A percentile compares a stretch with the other conserved stretches of the same genome.
Evolutionary conservation across 2,113 vertebrate species (phyloP).

Genomic region (Himantopus leucocephalus): DNA sequence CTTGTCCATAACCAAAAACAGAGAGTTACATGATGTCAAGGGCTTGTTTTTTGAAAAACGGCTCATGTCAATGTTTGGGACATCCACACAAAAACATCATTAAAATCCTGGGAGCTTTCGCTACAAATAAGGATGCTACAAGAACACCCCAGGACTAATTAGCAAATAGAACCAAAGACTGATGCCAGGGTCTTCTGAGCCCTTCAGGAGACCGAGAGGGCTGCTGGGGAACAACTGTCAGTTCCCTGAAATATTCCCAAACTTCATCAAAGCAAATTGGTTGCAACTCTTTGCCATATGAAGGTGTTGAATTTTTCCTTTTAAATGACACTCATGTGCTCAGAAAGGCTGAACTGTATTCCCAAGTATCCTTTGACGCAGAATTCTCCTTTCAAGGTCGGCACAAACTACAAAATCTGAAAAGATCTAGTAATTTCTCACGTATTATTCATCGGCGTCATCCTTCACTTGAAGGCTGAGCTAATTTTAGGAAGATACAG

Average conservation of each 20-base stretch:
- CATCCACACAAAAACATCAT: background rate
- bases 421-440: background rate
- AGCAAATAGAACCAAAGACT: background rate
- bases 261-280: background rate
- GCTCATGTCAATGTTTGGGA: background rate
- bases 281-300: background rate
- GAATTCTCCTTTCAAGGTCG: background rate
- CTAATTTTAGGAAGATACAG: slow-evolving; percentile 9
- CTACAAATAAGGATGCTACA: background rate
- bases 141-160: background rate
- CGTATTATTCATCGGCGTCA: background rate
- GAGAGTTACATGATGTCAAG: background rate
- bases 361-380: background rate
- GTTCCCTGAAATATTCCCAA: background rate
- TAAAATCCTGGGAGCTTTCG: background rate
- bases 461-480: background rate
- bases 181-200: background rate
- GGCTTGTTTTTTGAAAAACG: background rate
- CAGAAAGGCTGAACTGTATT: background rate
- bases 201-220: background rate
- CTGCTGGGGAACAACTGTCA: background rate
- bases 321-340: background rate
- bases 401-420: background rate
- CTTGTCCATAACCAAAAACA: background rate
- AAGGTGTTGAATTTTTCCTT: background rate